Evolutionary conservation across 2,113 vertebrate species (phyloP).

Genomic region (Xenopus borealis): DNA sequence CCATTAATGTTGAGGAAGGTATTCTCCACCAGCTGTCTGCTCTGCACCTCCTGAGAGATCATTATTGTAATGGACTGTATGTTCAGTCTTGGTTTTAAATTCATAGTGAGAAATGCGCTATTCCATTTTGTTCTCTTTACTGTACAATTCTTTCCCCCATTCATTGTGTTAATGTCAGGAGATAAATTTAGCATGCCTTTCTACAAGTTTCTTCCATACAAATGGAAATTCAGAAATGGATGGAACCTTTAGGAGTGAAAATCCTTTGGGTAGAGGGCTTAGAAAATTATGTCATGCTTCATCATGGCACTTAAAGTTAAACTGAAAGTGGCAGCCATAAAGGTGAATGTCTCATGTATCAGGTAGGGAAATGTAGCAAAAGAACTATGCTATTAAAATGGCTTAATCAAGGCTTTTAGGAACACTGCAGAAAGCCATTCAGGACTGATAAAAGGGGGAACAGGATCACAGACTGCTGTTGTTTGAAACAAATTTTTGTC

Average conservation of each 20-base stretch:
- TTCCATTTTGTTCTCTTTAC: slow-evolving; percentile 19
- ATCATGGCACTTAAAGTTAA: slow-evolving; percentile 26
- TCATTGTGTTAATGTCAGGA: slow-evolving; percentile 18
- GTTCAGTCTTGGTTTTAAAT: slow-evolving; percentile 14
- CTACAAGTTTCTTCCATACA: slow-evolving; percentile 14
- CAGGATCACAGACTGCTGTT: too few relatives aligned
- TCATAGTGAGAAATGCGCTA: slow-evolving; percentile 15
- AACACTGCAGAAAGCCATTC: too few relatives aligned
- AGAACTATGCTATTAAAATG: neutral
- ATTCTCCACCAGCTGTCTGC: slow-evolving; percentile 16
- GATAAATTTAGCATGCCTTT: slow-evolving; percentile 26
- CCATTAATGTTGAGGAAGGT: slow-evolving; percentile 13
- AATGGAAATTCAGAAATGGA: slow-evolving; percentile 17
- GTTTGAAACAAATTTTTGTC: neutral
- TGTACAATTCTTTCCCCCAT: neutral
- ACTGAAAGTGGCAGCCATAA: slow-evolving; percentile 33
- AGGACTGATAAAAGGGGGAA: too few relatives aligned
- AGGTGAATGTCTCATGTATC: slow-evolving; percentile 12
- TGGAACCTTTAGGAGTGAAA: slow-evolving; percentile 16
- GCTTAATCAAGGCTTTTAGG: too few relatives aligned
- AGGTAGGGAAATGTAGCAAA: neutral
- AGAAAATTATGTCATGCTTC: slow-evolving; percentile 30
- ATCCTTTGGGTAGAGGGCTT: slow-evolving; percentile 32
- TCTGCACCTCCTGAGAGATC: slow-evolving; percentile 19
- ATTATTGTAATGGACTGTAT: slow-evolving; percentile 26